Percentiles rank a stretch among this genome's conserved stretches.
Conservation (phyloP, 1,140 invertebrate species). For the Cyclina sinensis region DNA sequence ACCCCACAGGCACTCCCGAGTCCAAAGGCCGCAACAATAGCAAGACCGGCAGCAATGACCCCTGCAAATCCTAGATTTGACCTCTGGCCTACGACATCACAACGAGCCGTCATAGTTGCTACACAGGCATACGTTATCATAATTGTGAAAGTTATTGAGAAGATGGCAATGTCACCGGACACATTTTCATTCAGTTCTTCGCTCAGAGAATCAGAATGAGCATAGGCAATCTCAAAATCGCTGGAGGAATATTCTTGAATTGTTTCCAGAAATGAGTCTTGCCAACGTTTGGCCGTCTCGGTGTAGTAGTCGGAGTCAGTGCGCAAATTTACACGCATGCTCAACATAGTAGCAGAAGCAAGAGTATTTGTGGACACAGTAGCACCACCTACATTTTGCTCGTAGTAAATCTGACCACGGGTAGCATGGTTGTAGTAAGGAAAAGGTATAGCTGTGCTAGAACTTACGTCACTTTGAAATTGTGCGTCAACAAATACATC, state of each 20-base stretch:
- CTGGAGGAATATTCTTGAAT: background rate
- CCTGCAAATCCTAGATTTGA: conserved; percentile 96
- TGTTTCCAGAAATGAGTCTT: background rate
- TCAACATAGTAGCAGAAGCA: background rate
- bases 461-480: background rate
- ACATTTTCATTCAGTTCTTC: conserved; percentile 51
- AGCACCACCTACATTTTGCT: background rate
- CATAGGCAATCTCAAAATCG: conserved; percentile 22
- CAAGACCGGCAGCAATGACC: conserved; percentile 93
- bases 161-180: conserved; percentile 65
- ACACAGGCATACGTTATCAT: conserved; percentile 73
- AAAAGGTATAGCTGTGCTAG: background rate
- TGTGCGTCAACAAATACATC: conserved; percentile 3
- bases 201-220: conserved; percentile 27
- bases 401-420: conserved; percentile 4
- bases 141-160: conserved; percentile 68
- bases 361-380: background rate
- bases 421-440: background rate
- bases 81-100: conserved; percentile 87
- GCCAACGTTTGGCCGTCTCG: background rate
- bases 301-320: conserved; percentile 4
- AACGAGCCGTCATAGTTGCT: conserved; percentile 47
- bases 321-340: background rate
- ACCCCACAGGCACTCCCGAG: conserved; percentile 95
- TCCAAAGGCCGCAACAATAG: conserved; percentile 96